Evolutionary conservation across 2,888 invertebrate genomes (phyloP), one percentile per base, ranked within the genome.

Genomic region (Amphimallon solstitiale): DNA sequence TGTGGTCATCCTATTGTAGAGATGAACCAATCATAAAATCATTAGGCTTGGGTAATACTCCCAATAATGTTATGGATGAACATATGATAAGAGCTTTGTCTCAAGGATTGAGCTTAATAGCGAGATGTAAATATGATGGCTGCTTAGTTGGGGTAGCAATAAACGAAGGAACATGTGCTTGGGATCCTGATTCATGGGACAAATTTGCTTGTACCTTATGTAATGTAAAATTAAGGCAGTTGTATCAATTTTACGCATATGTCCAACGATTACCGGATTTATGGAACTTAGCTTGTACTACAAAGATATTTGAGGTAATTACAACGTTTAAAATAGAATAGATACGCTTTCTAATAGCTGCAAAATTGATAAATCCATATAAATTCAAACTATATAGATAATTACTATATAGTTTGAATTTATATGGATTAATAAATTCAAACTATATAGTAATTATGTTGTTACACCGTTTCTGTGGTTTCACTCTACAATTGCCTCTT

Each of bases 211-310:
- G 85, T 68, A 78, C 74, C 67, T 82, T 86, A 0, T 46, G 70
- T 1, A 79, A 81, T 7, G 75, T 66, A 1, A 82, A 85, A 0
- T 84, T 85, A 63, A 78, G 81, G 29, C 73, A 84, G 62, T 75
- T 86, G 17, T 82, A 86, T 76, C 84, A 85, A 72, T 87, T 88
- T 76, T 77, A 76, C 37, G 86, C 87, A 0, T 85, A 87, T 69
- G 79, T 86, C 61, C 78, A 84, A 65, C 79, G 82, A 69, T 80
- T 78, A 2, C 84, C 87, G 0, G 78, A 85, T 51, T 69, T 87
- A 2, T 86, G 67, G 67, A 51, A 63, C 7, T 34, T 63, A 17
- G 63, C 67, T 12, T 67, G 67, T 23, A 63, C 67, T 14, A 34
- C 48, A 1, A 67, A 67, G 15, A 80, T 87, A 59, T 87, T 86